phyloP scores from a whole-genome alignment of 2,797 vertebrate genomes.

The Ctenosaura bakeri region DNA sequence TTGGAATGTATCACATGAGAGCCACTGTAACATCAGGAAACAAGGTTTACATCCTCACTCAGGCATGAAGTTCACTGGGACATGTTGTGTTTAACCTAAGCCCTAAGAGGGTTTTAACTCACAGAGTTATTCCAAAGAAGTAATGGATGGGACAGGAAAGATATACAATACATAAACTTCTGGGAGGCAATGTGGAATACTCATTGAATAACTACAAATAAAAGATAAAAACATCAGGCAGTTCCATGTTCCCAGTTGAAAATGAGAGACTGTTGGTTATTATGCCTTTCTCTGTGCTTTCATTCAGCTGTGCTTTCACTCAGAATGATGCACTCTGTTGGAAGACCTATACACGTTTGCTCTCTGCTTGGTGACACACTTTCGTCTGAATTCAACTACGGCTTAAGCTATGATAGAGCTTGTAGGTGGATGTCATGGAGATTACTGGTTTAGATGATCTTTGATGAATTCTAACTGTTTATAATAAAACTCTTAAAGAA shows the following conservation, averaged over 20 bases:
- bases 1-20: no score
- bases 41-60: neutral
- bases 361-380: neutral
- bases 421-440: neutral
- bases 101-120: no score
- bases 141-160: neutral
- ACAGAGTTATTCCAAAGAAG: neutral
- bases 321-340: neutral
- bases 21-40: neutral
- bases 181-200: neutral
- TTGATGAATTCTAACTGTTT: neutral
- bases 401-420: neutral
- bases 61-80: neutral
- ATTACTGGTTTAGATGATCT: neutral
- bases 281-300: neutral
- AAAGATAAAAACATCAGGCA: neutral
- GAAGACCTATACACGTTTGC: neutral
- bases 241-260: neutral
- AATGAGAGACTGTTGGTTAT: neutral
- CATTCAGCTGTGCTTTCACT: neutral
- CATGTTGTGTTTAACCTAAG: neutral
- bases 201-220: neutral
- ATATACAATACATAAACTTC: neutral
- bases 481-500: neutral
- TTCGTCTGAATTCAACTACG: neutral